phyloP scores from a whole-genome alignment of 2,797 vertebrate species.

The Myioborus melanocephalus region DNA sequence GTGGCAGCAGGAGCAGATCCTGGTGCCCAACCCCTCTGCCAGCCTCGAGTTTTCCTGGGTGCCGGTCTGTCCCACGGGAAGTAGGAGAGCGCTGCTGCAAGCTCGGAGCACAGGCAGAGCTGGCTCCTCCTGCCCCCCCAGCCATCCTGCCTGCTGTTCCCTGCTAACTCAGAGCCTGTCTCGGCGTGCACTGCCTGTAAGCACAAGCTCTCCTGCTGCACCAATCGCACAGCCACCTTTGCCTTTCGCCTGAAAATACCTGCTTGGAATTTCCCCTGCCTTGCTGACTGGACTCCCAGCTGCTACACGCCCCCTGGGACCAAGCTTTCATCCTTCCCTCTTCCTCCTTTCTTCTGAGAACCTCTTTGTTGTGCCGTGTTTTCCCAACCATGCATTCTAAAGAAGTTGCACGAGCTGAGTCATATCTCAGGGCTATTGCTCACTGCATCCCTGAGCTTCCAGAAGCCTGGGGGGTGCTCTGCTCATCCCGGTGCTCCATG shows the following conservation, averaged over 20 bases:
- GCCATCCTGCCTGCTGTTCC: neutral
- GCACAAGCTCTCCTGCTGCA: neutral
- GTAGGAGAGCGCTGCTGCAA: fast-evolving
- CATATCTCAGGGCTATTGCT: neutral
- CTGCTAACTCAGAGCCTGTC: neutral
- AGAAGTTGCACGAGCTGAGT: neutral
- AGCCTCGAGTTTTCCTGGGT: neutral
- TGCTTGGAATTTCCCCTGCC: neutral
- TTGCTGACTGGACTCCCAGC: neutral
- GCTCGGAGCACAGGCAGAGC: fast-evolving
- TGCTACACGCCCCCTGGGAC: neutral
- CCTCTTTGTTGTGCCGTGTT: neutral
- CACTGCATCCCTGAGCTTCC: neutral
- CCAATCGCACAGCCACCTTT: fast-evolving
- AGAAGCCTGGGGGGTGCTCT: neutral
- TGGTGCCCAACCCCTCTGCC: fast-evolving
- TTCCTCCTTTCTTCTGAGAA: neutral
- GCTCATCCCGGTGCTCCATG: neutral
- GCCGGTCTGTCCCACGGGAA: fast-evolving
- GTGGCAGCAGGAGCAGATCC: neutral
- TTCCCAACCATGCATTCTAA: neutral
- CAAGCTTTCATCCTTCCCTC: neutral
- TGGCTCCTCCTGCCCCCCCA: neutral
- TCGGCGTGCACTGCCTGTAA: fast-evolving
- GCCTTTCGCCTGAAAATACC: neutral